Evolutionary conservation across 2,888 invertebrate genomes (phyloP), one percentile per base, ranked within the genome.

Genomic region (Nomada fucata): DNA sequence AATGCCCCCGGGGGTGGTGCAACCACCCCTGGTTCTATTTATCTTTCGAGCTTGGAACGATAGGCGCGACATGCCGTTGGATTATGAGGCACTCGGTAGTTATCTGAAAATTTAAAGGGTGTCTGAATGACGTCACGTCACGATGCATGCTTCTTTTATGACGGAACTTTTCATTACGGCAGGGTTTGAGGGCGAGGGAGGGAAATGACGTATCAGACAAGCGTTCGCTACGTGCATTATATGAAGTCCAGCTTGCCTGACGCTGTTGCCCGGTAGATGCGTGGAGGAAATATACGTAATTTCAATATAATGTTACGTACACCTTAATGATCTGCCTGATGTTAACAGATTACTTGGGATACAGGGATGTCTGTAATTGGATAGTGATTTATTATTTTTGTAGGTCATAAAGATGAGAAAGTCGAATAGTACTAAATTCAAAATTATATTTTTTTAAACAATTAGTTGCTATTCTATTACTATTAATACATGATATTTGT

Each of bases 51-150:
- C 29, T 26, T 5, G 64, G 57, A 64, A 64, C 68, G 68, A 81
- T 78, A 69, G 79, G 61, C 79, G 61, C 71, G 79, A 73, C 79
- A 52, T 23, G 72, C 61, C 64, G 67, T 23, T 47, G 79, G 73
- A 81, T 81, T 73, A 81, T 53, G 78, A 73, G 55, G 55, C 68
- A 61, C 68, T 76, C 70, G 69, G 47, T 61, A 70, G 65, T 61
- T 77, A 77, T 77, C 77, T 70, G 55, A 79, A 79, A 71, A 71
- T 79, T 79, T 79, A 79, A 69, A 79, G 64, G 64, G 59, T n/a
- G 29, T 4, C 76, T 42, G 69, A 79, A 76, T 52, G 76, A 63
- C 53, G 57, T 57, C 63, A 69, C 42, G 76, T 20, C 26, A 52
- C 26, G 69, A 53, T 52, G 64, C 59, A 59, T 55, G 53, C 36